A percentile compares a stretch with the other conserved stretches of the same genome.
Evolutionary conservation across 2,888 invertebrate genomes (phyloP).

Genomic region (Melanostoma mellinum): DNA sequence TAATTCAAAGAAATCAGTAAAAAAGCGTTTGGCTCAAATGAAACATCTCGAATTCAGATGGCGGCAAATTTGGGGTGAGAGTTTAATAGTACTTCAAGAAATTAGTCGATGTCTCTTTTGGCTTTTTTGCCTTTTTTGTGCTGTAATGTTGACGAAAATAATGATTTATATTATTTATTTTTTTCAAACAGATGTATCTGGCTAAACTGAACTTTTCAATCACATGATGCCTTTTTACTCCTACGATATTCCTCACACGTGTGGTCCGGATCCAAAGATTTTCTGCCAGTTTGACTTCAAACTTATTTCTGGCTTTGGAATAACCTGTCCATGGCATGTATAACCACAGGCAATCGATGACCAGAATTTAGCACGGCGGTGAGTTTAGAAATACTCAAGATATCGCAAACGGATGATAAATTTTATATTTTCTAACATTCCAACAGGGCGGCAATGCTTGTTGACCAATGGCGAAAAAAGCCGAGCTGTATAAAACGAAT

Average conservation of each 20-base stretch:
- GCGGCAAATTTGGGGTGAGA: constrained; percentile 93
- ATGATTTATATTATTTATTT: too few relatives aligned
- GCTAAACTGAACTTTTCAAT: constrained; percentile 93
- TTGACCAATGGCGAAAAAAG: constrained; percentile 98
- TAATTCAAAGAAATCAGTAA: constrained; percentile 95
- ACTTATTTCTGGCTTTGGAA: too few relatives aligned
- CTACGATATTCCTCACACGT: constrained; percentile 98
- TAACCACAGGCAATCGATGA: too few relatives aligned
- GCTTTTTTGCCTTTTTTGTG: too few relatives aligned
- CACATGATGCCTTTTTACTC: constrained; percentile 99
- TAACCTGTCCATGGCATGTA: too few relatives aligned
- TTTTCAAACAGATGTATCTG: constrained; percentile 86
- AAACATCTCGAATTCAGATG: constrained; percentile 96
- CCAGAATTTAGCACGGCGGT: too few relatives aligned
- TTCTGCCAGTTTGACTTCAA: too few relatives aligned
- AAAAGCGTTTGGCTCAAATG: constrained; percentile 92
- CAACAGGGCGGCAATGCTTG: constrained; percentile 88
- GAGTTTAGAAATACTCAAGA: too few relatives aligned
- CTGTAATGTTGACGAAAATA: too few relatives aligned
- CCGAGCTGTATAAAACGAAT: constrained; percentile 92
- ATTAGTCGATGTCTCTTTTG: background rate
- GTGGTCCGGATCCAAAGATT: constrained; percentile 95
- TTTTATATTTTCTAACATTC: too few relatives aligned
- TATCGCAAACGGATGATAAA: too few relatives aligned
- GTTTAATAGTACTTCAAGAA: too few relatives aligned